Evolutionary conservation across 1,140 invertebrate species (phyloP).

Genomic region (Scaptomyza hsui): DNA sequence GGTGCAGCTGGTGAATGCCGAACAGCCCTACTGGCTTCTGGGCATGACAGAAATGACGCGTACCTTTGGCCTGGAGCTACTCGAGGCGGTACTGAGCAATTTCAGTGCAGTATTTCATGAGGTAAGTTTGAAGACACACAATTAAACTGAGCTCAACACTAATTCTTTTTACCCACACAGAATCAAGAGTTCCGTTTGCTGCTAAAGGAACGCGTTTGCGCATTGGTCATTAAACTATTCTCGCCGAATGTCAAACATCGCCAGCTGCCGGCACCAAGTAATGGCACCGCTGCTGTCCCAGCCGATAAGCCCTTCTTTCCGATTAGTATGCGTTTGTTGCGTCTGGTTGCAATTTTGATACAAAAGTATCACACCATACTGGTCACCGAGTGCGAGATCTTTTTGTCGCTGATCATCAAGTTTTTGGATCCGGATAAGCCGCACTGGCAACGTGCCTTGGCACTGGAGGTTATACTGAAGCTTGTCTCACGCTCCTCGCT

Average conservation of each 20-base stretch:
- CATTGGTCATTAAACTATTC: constrained; percentile 98
- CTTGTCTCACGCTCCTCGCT: constrained; percentile 94
- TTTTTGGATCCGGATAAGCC: constrained; percentile 98
- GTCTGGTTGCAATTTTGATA: constrained; percentile 96
- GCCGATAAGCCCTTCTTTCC: constrained; percentile 97
- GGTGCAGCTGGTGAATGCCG: constrained; percentile 97
- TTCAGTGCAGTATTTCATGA: constrained; percentile 97
- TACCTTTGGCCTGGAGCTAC: constrained; percentile 97
- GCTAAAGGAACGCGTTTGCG: constrained; percentile 98
- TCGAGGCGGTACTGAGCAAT: constrained; percentile 96
- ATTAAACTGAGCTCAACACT: not conserved
- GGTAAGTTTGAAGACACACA: constrained; percentile 85
- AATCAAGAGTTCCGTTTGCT: constrained; percentile 97
- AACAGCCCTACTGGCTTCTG: constrained; percentile 96
- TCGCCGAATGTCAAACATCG: constrained; percentile 97
- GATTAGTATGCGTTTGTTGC: constrained; percentile 96
- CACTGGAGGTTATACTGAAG: constrained; percentile 97
- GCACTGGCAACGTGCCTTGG: constrained; percentile 96
- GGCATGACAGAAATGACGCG: constrained; percentile 98
- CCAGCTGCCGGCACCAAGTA: constrained; percentile 85
- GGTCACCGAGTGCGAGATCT: constrained; percentile 99
- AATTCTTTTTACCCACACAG: constrained; percentile 84
- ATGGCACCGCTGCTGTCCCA: constrained; percentile 85
- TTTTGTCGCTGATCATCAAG: constrained; percentile 97
- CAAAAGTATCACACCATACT: constrained; percentile 96